phyloP scores from a whole-genome alignment of 30 jellyfish, hydroid and myxozoan species.

The Hydractinia symbiolongicarpus region DNA sequence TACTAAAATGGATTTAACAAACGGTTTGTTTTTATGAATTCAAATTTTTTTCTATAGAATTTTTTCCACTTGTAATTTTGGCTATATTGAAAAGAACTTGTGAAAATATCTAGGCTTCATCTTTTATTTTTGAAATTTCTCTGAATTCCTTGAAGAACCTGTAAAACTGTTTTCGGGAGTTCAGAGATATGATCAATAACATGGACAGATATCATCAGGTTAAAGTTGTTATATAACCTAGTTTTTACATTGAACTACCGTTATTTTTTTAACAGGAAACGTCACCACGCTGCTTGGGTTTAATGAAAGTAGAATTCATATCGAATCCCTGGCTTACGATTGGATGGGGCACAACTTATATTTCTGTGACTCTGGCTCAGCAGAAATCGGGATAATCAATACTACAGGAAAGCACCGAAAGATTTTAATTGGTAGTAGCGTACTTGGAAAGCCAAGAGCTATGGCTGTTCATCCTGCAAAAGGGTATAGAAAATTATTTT shows the following conservation, averaged over 20 bases:
- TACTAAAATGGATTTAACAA: constrained; percentile 20
- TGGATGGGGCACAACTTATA: constrained; percentile 72
- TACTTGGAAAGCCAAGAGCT: constrained; percentile 71
- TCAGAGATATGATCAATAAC: too few relatives aligned
- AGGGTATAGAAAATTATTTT: constrained; percentile 47
- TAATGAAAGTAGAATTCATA: constrained; percentile 58
- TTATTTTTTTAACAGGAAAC: constrained; percentile 37
- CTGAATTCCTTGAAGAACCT: too few relatives aligned
- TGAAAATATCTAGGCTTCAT: too few relatives aligned
- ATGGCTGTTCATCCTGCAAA: constrained; percentile 63
- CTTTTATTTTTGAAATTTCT: too few relatives aligned
- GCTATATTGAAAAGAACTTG: too few relatives aligned
- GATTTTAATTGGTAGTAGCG: constrained; percentile 44
- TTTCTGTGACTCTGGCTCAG: constrained; percentile 70
- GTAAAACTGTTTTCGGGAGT: too few relatives aligned
- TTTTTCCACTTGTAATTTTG: neutral
- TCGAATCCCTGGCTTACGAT: constrained; percentile 80
- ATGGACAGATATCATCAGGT: too few relatives aligned
- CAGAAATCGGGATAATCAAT: constrained; percentile 65
- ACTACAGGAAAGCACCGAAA: constrained; percentile 24
- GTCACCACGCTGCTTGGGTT: constrained; percentile 43
- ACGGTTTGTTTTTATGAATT: constrained; percentile 19
- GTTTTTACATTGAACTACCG: too few relatives aligned
- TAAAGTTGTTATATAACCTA: too few relatives aligned
- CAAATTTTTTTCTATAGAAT: neutral